Base-by-base conservation (phyloP, 2,113 vertebrate genomes). In the Chionomys nivalis region DNA sequence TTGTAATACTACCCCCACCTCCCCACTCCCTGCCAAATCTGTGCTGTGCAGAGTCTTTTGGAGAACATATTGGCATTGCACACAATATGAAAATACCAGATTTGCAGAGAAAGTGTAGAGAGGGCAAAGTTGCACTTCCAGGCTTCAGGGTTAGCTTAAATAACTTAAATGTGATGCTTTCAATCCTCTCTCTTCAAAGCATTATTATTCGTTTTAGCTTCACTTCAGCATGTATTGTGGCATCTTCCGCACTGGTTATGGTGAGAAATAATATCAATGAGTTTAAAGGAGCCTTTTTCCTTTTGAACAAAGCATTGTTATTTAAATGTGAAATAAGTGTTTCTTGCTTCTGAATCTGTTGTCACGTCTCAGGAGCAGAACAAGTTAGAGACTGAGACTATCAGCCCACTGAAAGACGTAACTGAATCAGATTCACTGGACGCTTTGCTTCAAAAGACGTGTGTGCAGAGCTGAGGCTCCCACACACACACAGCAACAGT, bases 281-380 rank as follows among this genome's bases (percentile, higher is more conserved):
- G 7, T 73, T 90, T 87, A 88, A 93, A 87, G 17, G 9, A 47
- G 77, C 77, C 87, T 82, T 76, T 76, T 39, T 42, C 13, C 70
- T 94, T 88, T 94, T 87, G 52, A 77, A 70, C 44, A 94, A 89
- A 89, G 66, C 19, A 58, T 85, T 76, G 58, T 47, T 91, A 88
- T 87, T 94, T 97, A 91, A 83, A 83, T 73, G n/a, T 47, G 65
- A 97, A 96, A 31, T 90, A 90, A 76, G 63, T 47, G 13, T 85
- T 55, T 94, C 23, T 70, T 94, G 52, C 31, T 96, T 93, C 89
- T 47, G 14, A 47, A 78, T 95, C 96, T 86, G 81, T 96, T 96
- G 90, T 92, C 55, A 77, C 28, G 6, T 89, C 78, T 87, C 24
- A 55, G 52, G 0, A 90, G 4, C 23, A 52, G 14, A 88, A 70